Percentiles rank a stretch among this genome's conserved stretches.
phyloP scores from a whole-genome alignment of 2,797 vertebrate genomes.

The Anguilla anguilla region DNA sequence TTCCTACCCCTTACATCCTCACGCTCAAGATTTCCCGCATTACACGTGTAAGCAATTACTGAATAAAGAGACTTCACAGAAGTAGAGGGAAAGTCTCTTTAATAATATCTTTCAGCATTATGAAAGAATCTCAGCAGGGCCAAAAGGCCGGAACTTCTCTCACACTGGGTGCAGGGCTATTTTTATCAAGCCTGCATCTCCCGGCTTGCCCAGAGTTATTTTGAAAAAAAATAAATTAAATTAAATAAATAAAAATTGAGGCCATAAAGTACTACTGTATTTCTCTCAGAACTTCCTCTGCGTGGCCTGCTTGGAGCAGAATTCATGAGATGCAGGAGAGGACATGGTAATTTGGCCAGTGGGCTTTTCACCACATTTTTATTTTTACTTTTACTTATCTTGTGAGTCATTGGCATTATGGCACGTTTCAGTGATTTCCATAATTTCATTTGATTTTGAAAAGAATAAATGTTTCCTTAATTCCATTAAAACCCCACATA shows the following conservation, averaged over 20 bases:
- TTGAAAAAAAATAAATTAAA: not conserved
- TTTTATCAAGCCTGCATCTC: not conserved
- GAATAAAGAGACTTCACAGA: not conserved
- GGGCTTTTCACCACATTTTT: not conserved
- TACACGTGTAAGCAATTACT: not conserved
- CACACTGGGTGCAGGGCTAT: not conserved
- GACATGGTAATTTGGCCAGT: constrained; percentile 1
- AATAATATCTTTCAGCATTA: not conserved
- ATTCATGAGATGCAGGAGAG: not conserved
- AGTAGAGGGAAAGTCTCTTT: not conserved
- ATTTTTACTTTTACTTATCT: not conserved
- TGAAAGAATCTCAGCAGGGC: not conserved
- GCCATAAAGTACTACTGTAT: not conserved
- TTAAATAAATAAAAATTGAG: not conserved
- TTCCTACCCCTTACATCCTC: not conserved
- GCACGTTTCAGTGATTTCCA: not conserved
- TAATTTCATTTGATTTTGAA: not conserved
- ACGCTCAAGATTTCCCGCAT: not conserved
- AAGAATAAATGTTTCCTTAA: not conserved
- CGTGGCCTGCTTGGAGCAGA: not conserved
- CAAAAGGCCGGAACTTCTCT: not conserved
- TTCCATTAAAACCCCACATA: not conserved
- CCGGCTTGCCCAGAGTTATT: not conserved
- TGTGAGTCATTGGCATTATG: not conserved
- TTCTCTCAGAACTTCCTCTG: not conserved